These are phyloP conservation scores for Drosophila stalkeri DNA, from an alignment of 2,888 invertebrate species.

Conservation along the genomic window DNA sequence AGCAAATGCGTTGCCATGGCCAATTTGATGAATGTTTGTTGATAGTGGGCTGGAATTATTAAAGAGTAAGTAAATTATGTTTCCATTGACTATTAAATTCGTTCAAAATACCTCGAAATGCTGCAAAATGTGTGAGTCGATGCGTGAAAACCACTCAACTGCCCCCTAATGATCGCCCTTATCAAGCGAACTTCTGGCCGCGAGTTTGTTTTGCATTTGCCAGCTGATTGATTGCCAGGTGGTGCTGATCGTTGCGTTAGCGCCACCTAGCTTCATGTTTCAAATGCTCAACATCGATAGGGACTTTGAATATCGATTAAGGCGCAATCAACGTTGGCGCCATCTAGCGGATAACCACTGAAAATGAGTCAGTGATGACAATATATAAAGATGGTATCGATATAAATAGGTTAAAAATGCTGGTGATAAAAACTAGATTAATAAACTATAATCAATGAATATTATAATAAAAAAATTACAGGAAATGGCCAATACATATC, in stretches of 20 bases:
- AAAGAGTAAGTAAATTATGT: not conserved
- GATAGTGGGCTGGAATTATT: slow-evolving; percentile 20
- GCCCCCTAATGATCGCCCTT: slow-evolving; percentile 55
- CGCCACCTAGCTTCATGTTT: not conserved
- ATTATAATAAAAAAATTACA: rapidly evolving
- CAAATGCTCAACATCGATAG: not conserved
- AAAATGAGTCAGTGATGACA: not conserved
- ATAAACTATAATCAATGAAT: not conserved
- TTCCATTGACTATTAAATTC: not conserved
- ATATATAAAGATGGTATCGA: not conserved
- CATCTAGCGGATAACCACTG: not conserved
- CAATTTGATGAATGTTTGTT: slow-evolving; percentile 4
- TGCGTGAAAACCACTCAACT: slow-evolving; percentile 25
- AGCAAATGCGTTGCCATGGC: slow-evolving; percentile 80
- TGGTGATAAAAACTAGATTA: not conserved
- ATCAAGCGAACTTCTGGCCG: slow-evolving; percentile 40
- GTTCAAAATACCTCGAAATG: slow-evolving; percentile 42
- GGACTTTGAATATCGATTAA: not conserved
- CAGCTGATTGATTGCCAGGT: slow-evolving; percentile 60
- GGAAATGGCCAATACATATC: not conserved
- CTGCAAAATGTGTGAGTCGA: slow-evolving; percentile 19
- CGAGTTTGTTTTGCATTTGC: slow-evolving; percentile 53
- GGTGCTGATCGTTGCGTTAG: slow-evolving; percentile 29
- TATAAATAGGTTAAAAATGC: not conserved
- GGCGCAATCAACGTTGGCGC: not conserved